Evolutionary conservation across 2,113 vertebrate genomes (phyloP), one percentile per base, ranked within the genome.

Genomic region (Cyanoderma ruficeps): DNA sequence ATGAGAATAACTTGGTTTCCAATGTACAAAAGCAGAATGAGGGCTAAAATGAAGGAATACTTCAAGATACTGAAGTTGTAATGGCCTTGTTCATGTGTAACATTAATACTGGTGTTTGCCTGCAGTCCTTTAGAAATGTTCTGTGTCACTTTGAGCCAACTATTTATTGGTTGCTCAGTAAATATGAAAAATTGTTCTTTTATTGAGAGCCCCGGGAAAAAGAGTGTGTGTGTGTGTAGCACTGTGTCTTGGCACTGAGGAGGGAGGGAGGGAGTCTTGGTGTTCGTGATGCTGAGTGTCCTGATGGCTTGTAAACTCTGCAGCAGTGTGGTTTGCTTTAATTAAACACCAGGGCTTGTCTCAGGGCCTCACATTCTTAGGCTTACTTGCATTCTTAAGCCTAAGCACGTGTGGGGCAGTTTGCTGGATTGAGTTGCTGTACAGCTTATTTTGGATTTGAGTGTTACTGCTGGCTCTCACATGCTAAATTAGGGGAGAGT

Each of bases 401-500:
- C 74, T 39, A 31, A 87, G 93, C 64, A 81, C 39, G 5, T 44
- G 76, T n/a, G 50, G 75, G 63, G 57, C 82, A 88, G 35, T 87
- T 79, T 83, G 83, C 80, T 79, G 94, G 87, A 91, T 92, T 5
- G 0, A 61, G 80, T 78, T 89, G 76, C 93, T 84, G 46, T 83
- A 63, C 42, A 90, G n/a, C 65, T 79, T 96, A 74, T 88, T 96
- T 93, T 96, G 75, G 87, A 67, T 93, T 82, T 90, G 67, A 72
- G 41, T 70, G 67, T 83, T 83, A 9, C 11, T 95, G 79, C 93
- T 56, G 80, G 68, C 44, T 55, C 50, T 90, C 70, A 63, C 70
- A 41, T 93, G 87, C 89, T 94, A 88, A 70, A 70, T 63, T 41
- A 52, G 59, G 52, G 39, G 47, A 83, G 23, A 93, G 53, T 11